These are phyloP conservation scores for Neolamprologus caudopunctatus DNA, from an alignment of 2,113 vertebrate species.

Conservation along the genomic window DNA sequence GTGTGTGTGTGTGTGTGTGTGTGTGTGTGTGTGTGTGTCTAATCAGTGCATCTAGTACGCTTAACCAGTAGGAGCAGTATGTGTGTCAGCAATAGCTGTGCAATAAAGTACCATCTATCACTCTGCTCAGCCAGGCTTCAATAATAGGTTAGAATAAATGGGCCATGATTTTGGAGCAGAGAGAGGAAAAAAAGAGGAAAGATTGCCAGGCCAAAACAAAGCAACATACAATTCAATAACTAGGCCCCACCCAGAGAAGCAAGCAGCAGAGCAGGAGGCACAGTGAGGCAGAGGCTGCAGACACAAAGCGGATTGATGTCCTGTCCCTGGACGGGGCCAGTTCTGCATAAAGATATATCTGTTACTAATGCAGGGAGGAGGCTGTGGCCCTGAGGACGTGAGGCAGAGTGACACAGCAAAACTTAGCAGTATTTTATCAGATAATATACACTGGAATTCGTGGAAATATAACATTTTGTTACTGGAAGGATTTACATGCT, in stretches of 20 bases:
- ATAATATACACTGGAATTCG: not conserved
- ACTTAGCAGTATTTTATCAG: constrained; percentile 4
- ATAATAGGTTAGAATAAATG: constrained; percentile 71
- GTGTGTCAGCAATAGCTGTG: constrained; percentile 45
- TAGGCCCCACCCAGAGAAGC: constrained; percentile 31
- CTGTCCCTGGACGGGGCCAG: constrained; percentile 23
- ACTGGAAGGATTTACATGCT: not conserved
- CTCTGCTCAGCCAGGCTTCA: constrained; percentile 58
- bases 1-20: not conserved
- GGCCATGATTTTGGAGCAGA: constrained; percentile 59
- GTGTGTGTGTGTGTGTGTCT: not conserved
- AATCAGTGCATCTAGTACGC: not conserved
- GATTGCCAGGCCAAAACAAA: constrained; percentile 48
- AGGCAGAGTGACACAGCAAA: constrained; percentile 39
- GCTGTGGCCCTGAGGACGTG: not conserved
- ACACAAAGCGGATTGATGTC: constrained; percentile 53
- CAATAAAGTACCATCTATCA: constrained; percentile 64
- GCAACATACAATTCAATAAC: constrained; percentile 48
- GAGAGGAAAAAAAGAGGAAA: not conserved
- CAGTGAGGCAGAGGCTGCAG: constrained; percentile 25
- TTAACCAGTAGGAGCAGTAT: constrained; percentile 7
- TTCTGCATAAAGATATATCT: constrained; percentile 56
- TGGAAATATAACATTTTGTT: not conserved
- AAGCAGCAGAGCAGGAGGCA: constrained; percentile 24
- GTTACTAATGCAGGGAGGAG: constrained; percentile 18